phyloP scores from a whole-genome alignment of 2,797 vertebrate species.

The Geotria australis region DNA sequence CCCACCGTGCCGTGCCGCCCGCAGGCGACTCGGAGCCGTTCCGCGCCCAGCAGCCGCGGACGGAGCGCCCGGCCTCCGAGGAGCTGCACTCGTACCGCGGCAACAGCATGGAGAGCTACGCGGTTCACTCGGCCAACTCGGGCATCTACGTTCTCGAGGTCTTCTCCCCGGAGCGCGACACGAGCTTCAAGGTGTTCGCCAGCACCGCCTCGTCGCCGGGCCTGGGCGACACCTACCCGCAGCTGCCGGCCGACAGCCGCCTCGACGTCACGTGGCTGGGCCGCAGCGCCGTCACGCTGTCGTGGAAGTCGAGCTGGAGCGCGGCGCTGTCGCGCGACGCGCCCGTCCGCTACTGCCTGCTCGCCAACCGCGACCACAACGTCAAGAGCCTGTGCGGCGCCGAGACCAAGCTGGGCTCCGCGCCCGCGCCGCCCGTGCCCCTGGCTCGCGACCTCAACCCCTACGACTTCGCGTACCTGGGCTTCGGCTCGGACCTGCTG shows the following conservation, averaged over 20 bases:
- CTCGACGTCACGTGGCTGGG: constrained; percentile 70
- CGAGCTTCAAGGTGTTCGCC: constrained; percentile 70
- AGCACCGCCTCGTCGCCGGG: constrained; percentile 50
- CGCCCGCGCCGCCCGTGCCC: constrained; percentile 58
- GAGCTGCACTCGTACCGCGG: constrained; percentile 84
- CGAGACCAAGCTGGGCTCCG: constrained; percentile 46
- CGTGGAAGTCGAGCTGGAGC: constrained; percentile 82
- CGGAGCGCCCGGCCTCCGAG: constrained; percentile 29
- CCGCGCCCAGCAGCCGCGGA: constrained; percentile 68
- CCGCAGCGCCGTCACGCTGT: constrained; percentile 59
- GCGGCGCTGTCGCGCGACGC: constrained; percentile 35
- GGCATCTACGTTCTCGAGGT: constrained; percentile 80
- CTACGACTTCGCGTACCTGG: constrained; percentile 81
- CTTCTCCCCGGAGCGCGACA: constrained; percentile 86
- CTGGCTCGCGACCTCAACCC: constrained; percentile 80
- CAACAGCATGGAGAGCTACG: constrained; percentile 72
- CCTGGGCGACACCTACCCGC: constrained; percentile 78
- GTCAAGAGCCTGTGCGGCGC: constrained; percentile 93
- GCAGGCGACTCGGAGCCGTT: constrained; percentile 60
- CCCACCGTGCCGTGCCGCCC: too few species aligned
- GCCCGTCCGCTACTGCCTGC: constrained; percentile 68
- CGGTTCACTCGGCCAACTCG: constrained; percentile 47
- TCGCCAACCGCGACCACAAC: constrained; percentile 87
- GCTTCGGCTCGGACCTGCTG: constrained; percentile 37
- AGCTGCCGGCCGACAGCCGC: constrained; percentile 66